These are phyloP conservation scores for Oncorhynchus nerka DNA, from an alignment of 2,113 vertebrate species.

Conservation along the genomic window DNA sequence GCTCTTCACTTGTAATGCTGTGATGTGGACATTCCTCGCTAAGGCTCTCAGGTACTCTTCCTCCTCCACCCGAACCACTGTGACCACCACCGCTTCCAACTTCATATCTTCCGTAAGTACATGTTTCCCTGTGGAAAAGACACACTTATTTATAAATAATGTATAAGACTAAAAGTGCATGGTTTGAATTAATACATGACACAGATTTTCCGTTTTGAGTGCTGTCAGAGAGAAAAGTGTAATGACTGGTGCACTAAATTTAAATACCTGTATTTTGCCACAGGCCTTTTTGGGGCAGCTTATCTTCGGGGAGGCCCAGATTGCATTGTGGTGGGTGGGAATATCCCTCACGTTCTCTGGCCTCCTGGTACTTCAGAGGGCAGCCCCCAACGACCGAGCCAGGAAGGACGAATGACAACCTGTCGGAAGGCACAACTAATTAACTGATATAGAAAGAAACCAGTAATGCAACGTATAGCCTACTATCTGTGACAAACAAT, in stretches of 20 bases:
- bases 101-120: constrained; percentile 88
- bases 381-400: constrained; percentile 52
- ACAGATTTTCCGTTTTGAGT: background rate
- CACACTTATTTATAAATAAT: background rate
- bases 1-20: constrained; percentile 82
- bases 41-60: constrained; percentile 89
- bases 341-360: constrained; percentile 83
- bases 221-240: background rate
- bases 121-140: background rate
- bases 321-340: constrained; percentile 89
- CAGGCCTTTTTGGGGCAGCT: constrained; percentile 88
- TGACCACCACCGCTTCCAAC: constrained; percentile 90
- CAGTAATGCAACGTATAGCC: background rate
- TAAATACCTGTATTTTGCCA: background rate
- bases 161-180: background rate
- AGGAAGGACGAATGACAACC: constrained; percentile 60
- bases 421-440: constrained; percentile 31
- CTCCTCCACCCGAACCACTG: constrained; percentile 85
- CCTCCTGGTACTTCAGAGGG: constrained; percentile 81
- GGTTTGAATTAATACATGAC: background rate
- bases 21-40: constrained; percentile 94
- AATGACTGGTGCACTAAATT: background rate
- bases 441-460: background rate
- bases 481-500: background rate
- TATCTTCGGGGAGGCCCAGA: constrained; percentile 85